Percentiles rank a stretch among this genome's conserved stretches.
These are phyloP conservation scores for Propithecus coquereli DNA, from an alignment of 2,113 vertebrate species.

Conservation along the genomic window DNA sequence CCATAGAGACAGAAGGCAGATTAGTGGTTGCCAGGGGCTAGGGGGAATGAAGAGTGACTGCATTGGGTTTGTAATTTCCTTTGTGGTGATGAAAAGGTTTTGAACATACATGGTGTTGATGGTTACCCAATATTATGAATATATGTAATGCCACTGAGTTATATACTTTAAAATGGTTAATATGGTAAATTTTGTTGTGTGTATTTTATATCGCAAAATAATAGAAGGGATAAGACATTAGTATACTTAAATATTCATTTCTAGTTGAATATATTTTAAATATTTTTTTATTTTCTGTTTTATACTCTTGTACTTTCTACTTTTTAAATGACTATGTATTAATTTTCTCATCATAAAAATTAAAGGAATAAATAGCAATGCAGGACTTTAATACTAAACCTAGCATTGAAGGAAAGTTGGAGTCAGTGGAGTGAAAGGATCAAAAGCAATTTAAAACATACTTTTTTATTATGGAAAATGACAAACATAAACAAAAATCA, in stretches of 20 bases:
- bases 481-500: not conserved
- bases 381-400: not conserved
- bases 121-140: not conserved
- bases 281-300: not conserved
- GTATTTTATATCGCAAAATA: not conserved
- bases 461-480: not conserved
- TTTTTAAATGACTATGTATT: not conserved
- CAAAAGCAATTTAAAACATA: not conserved
- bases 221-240: not conserved
- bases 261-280: not conserved
- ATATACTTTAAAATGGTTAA: not conserved
- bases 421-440: not conserved
- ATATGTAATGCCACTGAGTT: not conserved
- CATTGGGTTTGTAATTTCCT: not conserved
- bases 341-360: slow-evolving; percentile 1
- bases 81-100: not conserved
- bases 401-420: not conserved
- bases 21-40: not conserved
- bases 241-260: not conserved
- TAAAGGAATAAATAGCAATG: not conserved
- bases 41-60: not conserved
- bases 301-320: not conserved
- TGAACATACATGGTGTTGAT: not conserved
- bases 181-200: not conserved
- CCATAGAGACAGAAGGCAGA: not conserved